Conservation (phyloP, 2,113 vertebrate genomes). For the Hippopotamus amphibius region DNA sequence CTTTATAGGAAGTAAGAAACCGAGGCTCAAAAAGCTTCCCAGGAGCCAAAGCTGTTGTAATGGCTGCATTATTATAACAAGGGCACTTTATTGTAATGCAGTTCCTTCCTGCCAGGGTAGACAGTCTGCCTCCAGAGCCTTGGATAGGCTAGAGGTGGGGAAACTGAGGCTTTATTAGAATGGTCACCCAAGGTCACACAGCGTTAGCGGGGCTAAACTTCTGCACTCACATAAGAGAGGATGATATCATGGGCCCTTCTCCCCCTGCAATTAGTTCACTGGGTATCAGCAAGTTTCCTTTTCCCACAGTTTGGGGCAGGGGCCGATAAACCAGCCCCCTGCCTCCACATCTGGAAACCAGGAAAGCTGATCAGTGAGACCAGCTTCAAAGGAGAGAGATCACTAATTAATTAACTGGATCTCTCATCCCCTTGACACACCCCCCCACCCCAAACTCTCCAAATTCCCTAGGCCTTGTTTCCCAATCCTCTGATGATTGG, state of each 20-base stretch:
- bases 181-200: background rate
- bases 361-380: background rate
- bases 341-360: background rate
- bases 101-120: background rate
- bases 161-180: background rate
- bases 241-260: background rate
- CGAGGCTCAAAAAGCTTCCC: background rate
- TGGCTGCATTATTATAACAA: background rate
- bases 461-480: background rate
- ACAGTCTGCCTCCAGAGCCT: background rate
- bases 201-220: background rate
- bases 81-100: background rate
- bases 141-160: background rate
- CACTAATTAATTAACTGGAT: conserved; percentile 14
- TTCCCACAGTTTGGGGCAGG: background rate
- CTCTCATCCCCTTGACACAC: background rate
- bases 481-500: background rate
- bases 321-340: background rate
- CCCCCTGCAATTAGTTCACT: background rate
- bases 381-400: conserved; percentile 48
- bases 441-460: background rate
- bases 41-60: background rate
- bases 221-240: background rate
- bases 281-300: background rate
- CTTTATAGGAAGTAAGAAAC: conserved; percentile 14